These are phyloP conservation scores for Musca domestica DNA, from an alignment of 1,140 invertebrate species.

Conservation along the genomic window DNA sequence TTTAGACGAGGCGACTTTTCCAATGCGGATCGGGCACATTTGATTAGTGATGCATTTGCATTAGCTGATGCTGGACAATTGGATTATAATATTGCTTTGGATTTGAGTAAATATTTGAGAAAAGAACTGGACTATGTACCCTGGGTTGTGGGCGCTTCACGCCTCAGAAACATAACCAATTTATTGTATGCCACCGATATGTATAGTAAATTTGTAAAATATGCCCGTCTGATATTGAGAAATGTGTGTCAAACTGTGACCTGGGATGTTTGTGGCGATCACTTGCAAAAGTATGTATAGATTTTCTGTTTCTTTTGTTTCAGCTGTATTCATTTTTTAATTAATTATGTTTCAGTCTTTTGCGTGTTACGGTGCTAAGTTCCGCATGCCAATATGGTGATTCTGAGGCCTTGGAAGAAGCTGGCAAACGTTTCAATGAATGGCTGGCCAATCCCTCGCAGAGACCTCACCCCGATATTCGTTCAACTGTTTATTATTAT, in stretches of 20 bases:
- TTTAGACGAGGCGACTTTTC: constrained; percentile 56
- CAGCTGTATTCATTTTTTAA: no score
- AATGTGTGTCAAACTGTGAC: constrained; percentile 57
- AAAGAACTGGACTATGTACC: constrained; percentile 70
- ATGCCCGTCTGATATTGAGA: constrained; percentile 57
- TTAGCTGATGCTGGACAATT: constrained; percentile 70
- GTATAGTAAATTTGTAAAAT: constrained; percentile 63
- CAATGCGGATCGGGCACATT: constrained; percentile 73
- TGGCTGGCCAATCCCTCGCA: constrained; percentile 58
- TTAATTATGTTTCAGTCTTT: constrained; percentile 57
- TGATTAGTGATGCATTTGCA: constrained; percentile 84
- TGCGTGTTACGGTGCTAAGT: constrained; percentile 60
- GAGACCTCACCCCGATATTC: constrained; percentile 65
- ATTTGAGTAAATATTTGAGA: constrained; percentile 66
- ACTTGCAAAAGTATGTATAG: constrained; percentile 62
- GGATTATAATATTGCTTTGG: constrained; percentile 65
- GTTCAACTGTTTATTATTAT: constrained; percentile 66
- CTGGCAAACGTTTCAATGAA: constrained; percentile 57
- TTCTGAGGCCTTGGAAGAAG: constrained; percentile 59
- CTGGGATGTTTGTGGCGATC: constrained; percentile 59
- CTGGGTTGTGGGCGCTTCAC: constrained; percentile 65
- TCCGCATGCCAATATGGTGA: constrained; percentile 63
- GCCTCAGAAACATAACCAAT: constrained; percentile 59
- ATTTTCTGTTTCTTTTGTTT: not conserved
- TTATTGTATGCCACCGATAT: constrained; percentile 61